Base-by-base conservation (phyloP, 2,888 invertebrate genomes). In the Drosophila setosimentum region DNA sequence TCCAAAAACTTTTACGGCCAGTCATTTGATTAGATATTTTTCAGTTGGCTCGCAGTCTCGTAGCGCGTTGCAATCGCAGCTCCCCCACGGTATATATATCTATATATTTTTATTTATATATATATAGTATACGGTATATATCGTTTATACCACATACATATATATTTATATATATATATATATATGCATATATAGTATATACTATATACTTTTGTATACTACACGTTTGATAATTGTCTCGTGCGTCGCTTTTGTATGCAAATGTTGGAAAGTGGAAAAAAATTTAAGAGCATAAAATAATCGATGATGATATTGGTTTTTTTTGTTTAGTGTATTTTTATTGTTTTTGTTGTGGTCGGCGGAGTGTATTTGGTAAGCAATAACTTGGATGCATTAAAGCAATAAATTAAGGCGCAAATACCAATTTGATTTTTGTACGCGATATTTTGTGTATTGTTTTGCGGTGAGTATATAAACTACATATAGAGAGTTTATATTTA, bases 341-440 rank as follows among this genome's bases (percentile, higher is more conserved):
- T 66, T 42, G 35, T 33, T 35, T 30, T n/a, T 58, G n/a, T 35
- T 27, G 29, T 49, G 33, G 54, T 49, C 54, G 61, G 49, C 7
- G 10, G 24, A 64, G 55, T 58, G 61, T 71, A 60, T 67, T 72
- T 76, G 63, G 60, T 61, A 53, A 68, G 40, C 67, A 59, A 68
- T 76, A 57, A 63, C 63, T 45, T 49, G 50, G 35, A 65, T 78
- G 76, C 80, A 78, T 65, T 76, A 68, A 74, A 42, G 57, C 70
- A 58, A 80, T 81, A 78, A 78, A 80, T 74, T 68, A 71, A 78
- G 66, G 64, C 82, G 68, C 57, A 81, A 78, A 81, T 78, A 71
- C 74, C 62, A 81, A 78, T 66, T 80, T 64, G 30, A 72, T 61
- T 78, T 69, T 73, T 51, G 35, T 42, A 30, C 61, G 58, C 16